A percentile compares a stretch with the other conserved stretches of the same genome.
Conservation (phyloP, 2,888 invertebrate genomes). For the Embidobia sp. region DNA sequence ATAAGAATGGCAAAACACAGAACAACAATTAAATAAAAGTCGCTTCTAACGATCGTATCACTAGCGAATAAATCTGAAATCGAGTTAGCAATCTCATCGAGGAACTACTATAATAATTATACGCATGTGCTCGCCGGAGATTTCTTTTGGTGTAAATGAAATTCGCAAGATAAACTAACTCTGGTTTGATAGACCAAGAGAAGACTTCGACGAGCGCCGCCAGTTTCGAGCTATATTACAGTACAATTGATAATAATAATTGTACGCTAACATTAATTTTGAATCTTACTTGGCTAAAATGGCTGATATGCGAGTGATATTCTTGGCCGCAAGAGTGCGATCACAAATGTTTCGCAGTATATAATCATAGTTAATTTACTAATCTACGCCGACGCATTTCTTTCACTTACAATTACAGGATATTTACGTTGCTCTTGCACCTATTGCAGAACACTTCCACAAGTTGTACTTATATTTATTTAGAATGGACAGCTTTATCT, state of each 20-base stretch:
- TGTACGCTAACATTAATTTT: constrained; percentile 45
- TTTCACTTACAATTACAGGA: constrained; percentile 28
- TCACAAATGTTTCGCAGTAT: constrained; percentile 72
- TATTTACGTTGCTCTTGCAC: constrained; percentile 37
- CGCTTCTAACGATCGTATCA: constrained; percentile 49
- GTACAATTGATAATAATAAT: constrained; percentile 19
- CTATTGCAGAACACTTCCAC: constrained; percentile 42
- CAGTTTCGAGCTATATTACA: constrained; percentile 32
- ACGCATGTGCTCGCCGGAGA: constrained; percentile 4
- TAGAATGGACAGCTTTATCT: constrained; percentile 57
- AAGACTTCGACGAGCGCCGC: constrained; percentile 6
- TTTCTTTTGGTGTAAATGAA: constrained; percentile 4
- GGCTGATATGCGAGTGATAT: constrained; percentile 78
- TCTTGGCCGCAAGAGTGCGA: constrained; percentile 77
- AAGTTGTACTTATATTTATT: constrained; percentile 56
- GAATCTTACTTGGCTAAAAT: constrained; percentile 57
- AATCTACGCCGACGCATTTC: constrained; percentile 35
- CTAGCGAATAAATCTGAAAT: constrained; percentile 48
- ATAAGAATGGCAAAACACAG: no score
- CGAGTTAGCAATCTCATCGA: constrained; percentile 29
- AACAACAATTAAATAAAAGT: no score
- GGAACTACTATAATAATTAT: constrained; percentile 59
- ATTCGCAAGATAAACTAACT: constrained; percentile 5
- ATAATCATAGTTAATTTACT: constrained; percentile 42
- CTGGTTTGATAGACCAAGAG: background rate